Evolutionary conservation across 35 echinoderm and acorn worm species (phyloP).

Genomic region (Hemicentrotus pulcherrimus): DNA sequence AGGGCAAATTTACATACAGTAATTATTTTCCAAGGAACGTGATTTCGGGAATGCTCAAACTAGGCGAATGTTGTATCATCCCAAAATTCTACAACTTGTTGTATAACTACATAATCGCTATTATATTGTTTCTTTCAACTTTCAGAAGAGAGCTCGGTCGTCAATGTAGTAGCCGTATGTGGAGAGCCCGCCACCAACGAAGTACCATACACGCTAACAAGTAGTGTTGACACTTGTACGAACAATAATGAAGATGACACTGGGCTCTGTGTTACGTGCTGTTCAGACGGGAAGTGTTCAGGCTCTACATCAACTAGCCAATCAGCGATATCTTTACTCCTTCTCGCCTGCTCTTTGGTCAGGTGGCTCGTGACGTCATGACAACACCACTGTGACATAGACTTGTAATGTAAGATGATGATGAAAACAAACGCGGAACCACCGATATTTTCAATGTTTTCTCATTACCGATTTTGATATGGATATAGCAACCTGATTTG

Average conservation of each 20-base stretch:
- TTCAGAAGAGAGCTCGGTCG: constrained; percentile 44
- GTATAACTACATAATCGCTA: not conserved
- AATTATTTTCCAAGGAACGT: no score
- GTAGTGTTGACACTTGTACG: not conserved
- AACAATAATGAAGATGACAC: constrained; percentile 14
- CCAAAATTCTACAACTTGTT: not conserved
- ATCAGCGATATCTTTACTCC: constrained; percentile 7
- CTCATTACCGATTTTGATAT: not conserved
- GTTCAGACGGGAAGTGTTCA: not conserved
- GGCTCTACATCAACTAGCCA: not conserved
- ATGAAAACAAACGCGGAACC: not conserved
- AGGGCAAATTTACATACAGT: no score
- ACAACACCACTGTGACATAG: not conserved
- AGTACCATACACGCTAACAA: not conserved
- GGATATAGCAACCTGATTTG: not conserved
- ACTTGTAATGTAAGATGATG: not conserved
- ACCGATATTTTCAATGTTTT: constrained; percentile 1
- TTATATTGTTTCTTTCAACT: not conserved
- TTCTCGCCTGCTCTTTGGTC: constrained; percentile 41
- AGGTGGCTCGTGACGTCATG: constrained; percentile 30
- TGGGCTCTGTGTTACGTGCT: constrained; percentile 34
- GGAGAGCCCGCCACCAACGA: constrained; percentile 1
- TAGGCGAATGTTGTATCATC: no score
- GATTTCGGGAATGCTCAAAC: no score
- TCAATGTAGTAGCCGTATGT: constrained; percentile 42